Percentiles rank a stretch among this genome's conserved stretches.
phyloP scores from a whole-genome alignment of 2,888 invertebrate species.

The Lasius platythorax region DNA sequence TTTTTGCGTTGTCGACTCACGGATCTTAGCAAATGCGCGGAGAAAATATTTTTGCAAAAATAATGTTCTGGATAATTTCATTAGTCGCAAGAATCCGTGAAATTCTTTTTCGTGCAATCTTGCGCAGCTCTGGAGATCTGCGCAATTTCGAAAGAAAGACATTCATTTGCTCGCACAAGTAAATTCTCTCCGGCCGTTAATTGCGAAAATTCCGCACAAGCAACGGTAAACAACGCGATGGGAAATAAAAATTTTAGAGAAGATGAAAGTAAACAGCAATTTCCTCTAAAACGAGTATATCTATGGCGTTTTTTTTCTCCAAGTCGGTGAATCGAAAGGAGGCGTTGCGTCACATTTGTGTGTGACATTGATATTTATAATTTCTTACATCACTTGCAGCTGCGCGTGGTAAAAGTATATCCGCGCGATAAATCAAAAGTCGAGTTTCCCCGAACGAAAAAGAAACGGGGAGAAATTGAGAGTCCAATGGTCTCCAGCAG shows the following conservation, averaged over 20 bases:
- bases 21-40: background rate
- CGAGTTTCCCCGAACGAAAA: conserved; percentile 60
- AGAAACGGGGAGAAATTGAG: conserved; percentile 59
- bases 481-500: conserved; percentile 23
- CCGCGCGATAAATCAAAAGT: conserved; percentile 60
- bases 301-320: background rate
- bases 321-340: background rate
- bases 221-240: background rate
- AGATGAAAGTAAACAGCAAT: background rate
- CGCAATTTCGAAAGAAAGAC: background rate
- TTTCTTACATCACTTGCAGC: background rate
- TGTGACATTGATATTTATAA: background rate
- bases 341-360: background rate
- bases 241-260: background rate
- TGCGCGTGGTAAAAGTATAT: background rate
- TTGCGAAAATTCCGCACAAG: background rate
- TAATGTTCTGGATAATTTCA: background rate
- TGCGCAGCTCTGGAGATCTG: no score
- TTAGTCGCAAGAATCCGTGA: background rate
- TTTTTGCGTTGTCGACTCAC: background rate
- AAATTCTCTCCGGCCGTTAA: background rate
- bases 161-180: background rate
- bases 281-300: background rate
- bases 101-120: background rate
- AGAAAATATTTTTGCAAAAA: conserved; percentile 4